Evolutionary conservation across 1,140 invertebrate genomes (phyloP), one percentile per base, ranked within the genome.

Genomic region (Vanessa atalanta): DNA sequence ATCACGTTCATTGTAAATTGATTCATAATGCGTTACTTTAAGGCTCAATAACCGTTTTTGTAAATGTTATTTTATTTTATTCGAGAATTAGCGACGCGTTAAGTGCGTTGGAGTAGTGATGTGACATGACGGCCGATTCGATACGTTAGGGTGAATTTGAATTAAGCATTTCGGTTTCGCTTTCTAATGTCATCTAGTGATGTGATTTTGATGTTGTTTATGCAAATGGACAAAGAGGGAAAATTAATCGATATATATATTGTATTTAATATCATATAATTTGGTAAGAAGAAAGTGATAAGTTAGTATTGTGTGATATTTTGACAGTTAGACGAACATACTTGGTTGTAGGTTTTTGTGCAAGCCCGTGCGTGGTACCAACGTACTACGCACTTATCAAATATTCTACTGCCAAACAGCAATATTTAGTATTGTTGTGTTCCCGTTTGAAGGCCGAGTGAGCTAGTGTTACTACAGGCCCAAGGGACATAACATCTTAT

Each of bases 71-170:
- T 55, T 66, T 65, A 50, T 50, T 74, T 70, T 69, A 65, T 31
- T 67, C 31, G 47, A 13, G 11, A 67, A 81, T 80, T 76, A 79
- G 79, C 79, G 51, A 81, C 79, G 82, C 74, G 66, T 86, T 79
- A 80, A 80, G 80, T 79, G 81, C 83, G 80, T 66, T 82, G 71
- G 75, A 79, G 77, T 79, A 83, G 80, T 83, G 78, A 76, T 83
- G 85, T 76, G 78, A 82, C 71, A 73, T 79, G 80, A 80, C 81
- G 70, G 72, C 67, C 69, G 48, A 83, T 83, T 83, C 80, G 82
- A 76, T 77, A 83, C 80, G 80, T 73, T 69, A 70, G 77, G 79
- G 80, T 79, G 79, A 68, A 75, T 80, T 83, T 83, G 77, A 79
- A 85, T 84, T 85, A 73, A 66, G 73, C 77, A 80, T 77, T 81